Conservation (phyloP, 2,888 invertebrate species). For the Eupelmus urozonus region DNA sequence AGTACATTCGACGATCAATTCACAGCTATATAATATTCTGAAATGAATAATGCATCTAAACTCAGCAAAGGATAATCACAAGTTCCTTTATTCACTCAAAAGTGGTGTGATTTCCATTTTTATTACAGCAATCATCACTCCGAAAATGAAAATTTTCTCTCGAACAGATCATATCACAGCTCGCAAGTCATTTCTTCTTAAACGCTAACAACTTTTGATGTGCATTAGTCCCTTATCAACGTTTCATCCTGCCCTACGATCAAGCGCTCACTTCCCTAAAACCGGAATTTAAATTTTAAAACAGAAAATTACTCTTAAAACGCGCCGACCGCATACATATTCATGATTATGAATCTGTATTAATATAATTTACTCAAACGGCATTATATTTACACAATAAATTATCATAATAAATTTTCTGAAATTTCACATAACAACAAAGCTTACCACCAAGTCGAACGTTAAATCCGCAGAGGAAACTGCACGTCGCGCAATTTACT, state of each 20-base stretch:
- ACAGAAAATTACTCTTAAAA: conserved; percentile 9
- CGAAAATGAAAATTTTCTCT: not conserved
- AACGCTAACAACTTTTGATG: not conserved
- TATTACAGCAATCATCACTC: not conserved
- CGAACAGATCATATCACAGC: not conserved
- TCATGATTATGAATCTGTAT: not conserved
- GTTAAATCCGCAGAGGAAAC: too few species aligned
- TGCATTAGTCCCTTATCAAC: not conserved
- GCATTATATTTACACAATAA: not conserved
- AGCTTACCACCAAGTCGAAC: too few species aligned
- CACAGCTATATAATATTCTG: not conserved
- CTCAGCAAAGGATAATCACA: too few species aligned
- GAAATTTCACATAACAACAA: not conserved
- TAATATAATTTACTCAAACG: too few species aligned
- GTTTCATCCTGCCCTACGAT: conserved; percentile 11
- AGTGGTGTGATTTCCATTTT: not conserved
- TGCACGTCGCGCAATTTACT: too few species aligned
- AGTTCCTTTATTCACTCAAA: not conserved
- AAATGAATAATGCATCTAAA: conserved; percentile 10
- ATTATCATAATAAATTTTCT: not conserved
- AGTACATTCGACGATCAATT: not conserved
- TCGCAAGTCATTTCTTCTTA: not conserved
- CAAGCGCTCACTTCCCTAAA: conserved; percentile 3
- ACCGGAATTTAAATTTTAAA: conserved; percentile 14
- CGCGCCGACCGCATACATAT: not conserved